Percentiles rank a stretch among this genome's conserved stretches.
These are phyloP conservation scores for Octopus sinensis DNA, from an alignment of 1,140 invertebrate species.

Conservation along the genomic window DNA sequence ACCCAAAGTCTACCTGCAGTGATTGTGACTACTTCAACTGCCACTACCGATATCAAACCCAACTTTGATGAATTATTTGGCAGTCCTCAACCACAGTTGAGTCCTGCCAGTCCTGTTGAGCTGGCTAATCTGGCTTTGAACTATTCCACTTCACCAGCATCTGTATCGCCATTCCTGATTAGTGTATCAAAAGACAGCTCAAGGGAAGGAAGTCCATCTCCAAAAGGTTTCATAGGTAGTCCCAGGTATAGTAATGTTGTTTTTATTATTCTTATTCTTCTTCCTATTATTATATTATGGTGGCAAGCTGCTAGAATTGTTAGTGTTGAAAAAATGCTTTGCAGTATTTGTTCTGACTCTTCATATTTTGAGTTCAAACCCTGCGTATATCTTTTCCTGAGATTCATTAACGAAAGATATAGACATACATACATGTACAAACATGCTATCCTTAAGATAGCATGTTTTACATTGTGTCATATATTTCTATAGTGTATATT, in stretches of 20 bases:
- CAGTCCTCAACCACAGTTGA: not conserved
- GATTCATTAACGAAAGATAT: too few relatives aligned
- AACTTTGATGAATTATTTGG: not conserved
- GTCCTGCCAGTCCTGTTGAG: not conserved
- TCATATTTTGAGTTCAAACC: too few relatives aligned
- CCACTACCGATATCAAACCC: not conserved
- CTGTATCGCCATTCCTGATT: not conserved
- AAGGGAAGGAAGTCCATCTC: conserved; percentile 18
- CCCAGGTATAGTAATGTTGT: conserved; percentile 21
- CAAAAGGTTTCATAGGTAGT: conserved; percentile 31
- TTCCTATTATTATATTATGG: too few relatives aligned
- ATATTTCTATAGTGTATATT: too few relatives aligned
- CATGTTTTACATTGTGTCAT: too few relatives aligned
- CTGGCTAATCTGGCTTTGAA: not conserved
- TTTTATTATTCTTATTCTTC: not conserved
- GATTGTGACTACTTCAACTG: conserved; percentile 25
- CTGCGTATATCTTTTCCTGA: too few relatives aligned
- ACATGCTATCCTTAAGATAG: too few relatives aligned
- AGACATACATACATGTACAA: too few relatives aligned
- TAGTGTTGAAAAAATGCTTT: too few relatives aligned
- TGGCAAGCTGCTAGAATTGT: too few relatives aligned
- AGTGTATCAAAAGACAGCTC: not conserved
- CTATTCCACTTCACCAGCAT: not conserved
- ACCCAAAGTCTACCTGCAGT: conserved; percentile 32
- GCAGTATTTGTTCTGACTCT: too few relatives aligned